phyloP scores from a whole-genome alignment of 2,888 invertebrate species.

The Gari tellinella region DNA sequence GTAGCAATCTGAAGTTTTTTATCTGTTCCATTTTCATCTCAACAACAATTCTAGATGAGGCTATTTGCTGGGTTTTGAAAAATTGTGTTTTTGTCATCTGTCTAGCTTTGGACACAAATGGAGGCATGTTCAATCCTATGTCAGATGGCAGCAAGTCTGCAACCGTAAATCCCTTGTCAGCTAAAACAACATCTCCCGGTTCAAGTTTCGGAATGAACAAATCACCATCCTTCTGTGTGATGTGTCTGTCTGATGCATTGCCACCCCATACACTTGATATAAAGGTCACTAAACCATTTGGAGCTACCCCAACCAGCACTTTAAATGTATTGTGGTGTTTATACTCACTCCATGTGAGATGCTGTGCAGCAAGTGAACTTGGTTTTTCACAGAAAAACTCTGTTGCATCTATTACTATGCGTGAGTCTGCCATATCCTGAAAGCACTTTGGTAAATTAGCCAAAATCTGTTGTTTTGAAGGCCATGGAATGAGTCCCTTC shows the following conservation, averaged over 20 bases:
- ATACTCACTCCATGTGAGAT: constrained; percentile 43
- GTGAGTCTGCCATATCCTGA: constrained; percentile 1
- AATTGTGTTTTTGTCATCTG: constrained; percentile 40
- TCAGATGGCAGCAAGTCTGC: constrained; percentile 37
- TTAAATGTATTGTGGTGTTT: constrained; percentile 44
- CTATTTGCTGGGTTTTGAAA: constrained; percentile 35
- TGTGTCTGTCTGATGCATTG: constrained; percentile 37
- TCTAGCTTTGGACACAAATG: constrained; percentile 12
- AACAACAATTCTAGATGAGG: constrained; percentile 34
- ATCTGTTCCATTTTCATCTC: constrained; percentile 50
- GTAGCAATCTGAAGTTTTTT: no score
- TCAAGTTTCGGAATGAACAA: constrained; percentile 22
- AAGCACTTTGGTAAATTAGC: constrained; percentile 23
- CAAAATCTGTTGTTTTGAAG: constrained; percentile 32
- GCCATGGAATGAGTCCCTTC: constrained; percentile 45
- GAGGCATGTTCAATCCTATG: constrained; percentile 41
- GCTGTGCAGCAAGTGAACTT: constrained; percentile 16
- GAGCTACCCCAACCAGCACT: constrained; percentile 29
- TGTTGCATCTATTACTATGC: constrained; percentile 29
- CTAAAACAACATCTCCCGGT: constrained; percentile 28
- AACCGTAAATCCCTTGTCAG: constrained; percentile 50
- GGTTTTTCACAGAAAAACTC: constrained; percentile 46
- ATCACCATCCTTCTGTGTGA: constrained; percentile 27
- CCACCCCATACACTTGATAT: constrained; percentile 49
- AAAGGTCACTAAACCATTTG: constrained; percentile 44